A percentile compares a stretch with the other conserved stretches of the same genome.
These are phyloP conservation scores for Leptobrachium ailaonicum DNA, from an alignment of 2,113 vertebrate species.

Conservation along the genomic window DNA sequence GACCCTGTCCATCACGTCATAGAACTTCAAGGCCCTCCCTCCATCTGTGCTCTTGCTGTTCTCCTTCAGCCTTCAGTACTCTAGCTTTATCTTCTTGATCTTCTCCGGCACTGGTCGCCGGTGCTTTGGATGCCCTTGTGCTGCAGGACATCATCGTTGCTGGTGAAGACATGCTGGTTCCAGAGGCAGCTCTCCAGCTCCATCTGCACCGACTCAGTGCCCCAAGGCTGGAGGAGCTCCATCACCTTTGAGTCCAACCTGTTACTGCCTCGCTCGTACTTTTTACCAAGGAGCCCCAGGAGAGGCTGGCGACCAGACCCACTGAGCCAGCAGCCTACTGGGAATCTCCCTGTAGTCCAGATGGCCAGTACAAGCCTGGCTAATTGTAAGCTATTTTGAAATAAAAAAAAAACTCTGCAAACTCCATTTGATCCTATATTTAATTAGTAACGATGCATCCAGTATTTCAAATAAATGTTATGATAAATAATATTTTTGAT, in stretches of 20 bases:
- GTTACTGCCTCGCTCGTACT: conserved; percentile 85
- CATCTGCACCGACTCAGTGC: conserved; percentile 73
- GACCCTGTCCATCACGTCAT: conserved; percentile 86
- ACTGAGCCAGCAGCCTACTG: too few species aligned
- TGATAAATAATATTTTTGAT: too few species aligned
- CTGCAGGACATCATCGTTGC: conserved; percentile 78
- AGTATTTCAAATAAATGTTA: too few species aligned
- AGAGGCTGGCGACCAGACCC: not conserved
- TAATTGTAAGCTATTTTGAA: too few species aligned
- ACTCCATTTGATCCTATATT: too few species aligned
- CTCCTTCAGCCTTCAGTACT: conserved; percentile 85
- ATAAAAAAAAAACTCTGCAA: too few species aligned
- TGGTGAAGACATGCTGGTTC: conserved; percentile 76
- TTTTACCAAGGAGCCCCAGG: conserved; percentile 82
- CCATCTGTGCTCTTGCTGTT: conserved; percentile 75
- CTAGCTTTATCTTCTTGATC: conserved; percentile 93
- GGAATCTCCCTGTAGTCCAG: too few species aligned
- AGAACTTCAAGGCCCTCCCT: conserved; percentile 82
- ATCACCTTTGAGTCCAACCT: conserved; percentile 87
- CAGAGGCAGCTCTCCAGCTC: too few species aligned
- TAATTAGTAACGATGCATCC: too few species aligned
- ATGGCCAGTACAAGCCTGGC: too few species aligned
- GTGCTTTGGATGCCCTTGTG: conserved; percentile 82
- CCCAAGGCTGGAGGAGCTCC: conserved; percentile 86
- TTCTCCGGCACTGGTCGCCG: conserved; percentile 85